Base-by-base conservation (phyloP, 1,140 invertebrate genomes). In the Phocides pigmalion region DNA sequence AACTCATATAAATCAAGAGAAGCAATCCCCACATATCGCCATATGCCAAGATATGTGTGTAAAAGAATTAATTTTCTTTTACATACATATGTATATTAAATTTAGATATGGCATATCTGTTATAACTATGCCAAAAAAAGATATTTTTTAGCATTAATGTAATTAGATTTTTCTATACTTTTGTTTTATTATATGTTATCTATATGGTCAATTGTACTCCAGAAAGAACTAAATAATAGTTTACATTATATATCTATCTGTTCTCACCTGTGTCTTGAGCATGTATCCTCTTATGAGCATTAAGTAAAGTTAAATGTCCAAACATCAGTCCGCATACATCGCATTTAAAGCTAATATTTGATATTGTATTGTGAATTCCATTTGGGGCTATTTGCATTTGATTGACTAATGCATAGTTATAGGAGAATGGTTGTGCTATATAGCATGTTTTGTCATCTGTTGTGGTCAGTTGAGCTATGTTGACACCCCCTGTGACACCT, bases 251-350 rank as follows among this genome's bases (percentile, higher is more conserved):
- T 28, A 8, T 8, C 25, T 17, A 35, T 15, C 3, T 22, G 14
- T 32, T 5, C 15, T 74, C 76, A 92, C 90, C 91, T 79, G 89
- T 82, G 68, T 94, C 93, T 62, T 93, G 91, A 69, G 94, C 94
- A 79, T 96, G 95, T 74, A 96, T 95, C 58, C 95, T 93, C 89
- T 97, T 97, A 79, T 97, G 96, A 74, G 96, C 95, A 87, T 96
- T 96, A 0, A 97, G 84, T 41, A 97, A 79, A 17, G 95, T 94
- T 61, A 96, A 91, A 79, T 97, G 96, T 1, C 94, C 94, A 82
- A 97, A 97, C 89, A 96, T 96, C 25, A 96, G 85, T 19, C 96
- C 96, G 80, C 96, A 97, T 2, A 97, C 95, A 87, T 97, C 96
- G 86, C 96, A 97, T 88, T 97, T 97, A 81, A 96, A 97, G 62